Base-by-base conservation (phyloP, 2,797 vertebrate species). In the Paguma larvata region DNA sequence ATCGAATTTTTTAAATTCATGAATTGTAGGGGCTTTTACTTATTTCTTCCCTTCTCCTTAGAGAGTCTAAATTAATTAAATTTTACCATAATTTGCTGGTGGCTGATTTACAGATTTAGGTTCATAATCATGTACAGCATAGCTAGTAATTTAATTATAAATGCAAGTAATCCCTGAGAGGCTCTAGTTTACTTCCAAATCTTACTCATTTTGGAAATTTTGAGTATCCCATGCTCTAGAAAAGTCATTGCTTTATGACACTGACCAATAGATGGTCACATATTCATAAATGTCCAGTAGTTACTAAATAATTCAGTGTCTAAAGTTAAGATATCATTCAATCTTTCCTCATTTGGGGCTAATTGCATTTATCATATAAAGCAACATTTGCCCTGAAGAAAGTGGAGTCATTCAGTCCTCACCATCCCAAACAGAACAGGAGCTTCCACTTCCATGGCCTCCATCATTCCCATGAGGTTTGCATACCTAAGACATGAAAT, bases 81-180 rank as follows among this genome's bases (percentile, higher is more conserved):
- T 34, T 65, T 86, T 83, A 41, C 34, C 62, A 21, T 62, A 15
- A 46, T 78, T 82, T 96, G 7, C 27, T 83, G 68, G 15, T 89
- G 68, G 34, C 18, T 91, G 62, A 82, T 77, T 91, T 97, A 15
- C 67, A 93, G 44, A 89, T 91, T 91, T 65, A 82, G 51, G 68
- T 82, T 87, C 48, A 87, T 18, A 92, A 48, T 80, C 48, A 32
- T 27, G 14, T 34, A 65, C 4, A 70, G 1, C 7, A 44, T 48
- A 85, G 23, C 25, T 83, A 86, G 56, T 59, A 48, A 89, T 78
- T 77, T 95, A 68, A 92, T 88, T 85, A 88, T 27, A 62, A 97
- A 51, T 91, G 34, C 46, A 88, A 94, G 67, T 30, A 77, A 65
- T 53, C n/a, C 44, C 41, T 90, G 41, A 79, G 15, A 70, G n/a